Evolutionary conservation across 2,797 vertebrate species (phyloP).

Genomic region (Apodemus agrarius): DNA sequence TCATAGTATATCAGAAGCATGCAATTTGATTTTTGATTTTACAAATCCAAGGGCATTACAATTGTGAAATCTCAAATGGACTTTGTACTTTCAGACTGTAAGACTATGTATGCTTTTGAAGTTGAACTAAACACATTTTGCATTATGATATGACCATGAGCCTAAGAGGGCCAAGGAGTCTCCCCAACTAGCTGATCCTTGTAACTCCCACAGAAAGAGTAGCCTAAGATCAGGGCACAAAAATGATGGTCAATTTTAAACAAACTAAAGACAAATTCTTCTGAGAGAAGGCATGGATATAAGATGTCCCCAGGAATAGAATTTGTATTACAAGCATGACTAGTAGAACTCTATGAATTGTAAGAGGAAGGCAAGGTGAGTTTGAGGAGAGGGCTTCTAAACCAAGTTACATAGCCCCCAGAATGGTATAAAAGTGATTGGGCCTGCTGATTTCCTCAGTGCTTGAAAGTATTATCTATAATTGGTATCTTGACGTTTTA

Average conservation of each 20-base stretch:
- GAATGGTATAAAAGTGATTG: fast-evolving
- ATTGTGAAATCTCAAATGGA: not conserved
- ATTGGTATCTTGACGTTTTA: not conserved
- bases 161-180: not conserved
- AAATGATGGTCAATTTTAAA: not conserved
- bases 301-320: not conserved
- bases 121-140: not conserved
- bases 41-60: not conserved
- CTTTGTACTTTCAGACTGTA: not conserved
- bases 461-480: not conserved
- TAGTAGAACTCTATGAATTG: fast-evolving
- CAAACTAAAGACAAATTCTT: not conserved
- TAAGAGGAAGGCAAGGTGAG: not conserved
- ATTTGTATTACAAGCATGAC: not conserved
- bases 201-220: not conserved
- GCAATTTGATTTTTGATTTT: not conserved
- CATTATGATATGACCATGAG: not conserved
- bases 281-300: not conserved
- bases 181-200: not conserved
- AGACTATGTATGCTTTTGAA: not conserved
- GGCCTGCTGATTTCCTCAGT: fast-evolving
- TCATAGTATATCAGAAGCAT: not conserved
- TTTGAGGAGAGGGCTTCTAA: not conserved
- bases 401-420: not conserved
- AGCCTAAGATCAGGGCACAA: not conserved